Evolutionary conservation across 1,140 invertebrate species (phyloP).

Genomic region (Andrena cerasifolii): DNA sequence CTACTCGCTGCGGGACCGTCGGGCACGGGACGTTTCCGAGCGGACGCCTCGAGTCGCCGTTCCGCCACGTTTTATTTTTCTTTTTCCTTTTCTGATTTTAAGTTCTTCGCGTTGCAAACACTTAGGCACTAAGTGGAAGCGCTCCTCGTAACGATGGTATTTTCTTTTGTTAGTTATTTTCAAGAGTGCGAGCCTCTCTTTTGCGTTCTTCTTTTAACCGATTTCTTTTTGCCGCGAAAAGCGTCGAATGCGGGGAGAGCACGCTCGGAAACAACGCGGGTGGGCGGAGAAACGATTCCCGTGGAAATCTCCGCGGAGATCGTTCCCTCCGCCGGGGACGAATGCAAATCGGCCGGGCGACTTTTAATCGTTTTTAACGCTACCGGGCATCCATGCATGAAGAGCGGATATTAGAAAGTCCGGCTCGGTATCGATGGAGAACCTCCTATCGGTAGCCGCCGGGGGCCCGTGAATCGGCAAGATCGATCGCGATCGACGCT

Average conservation of each 20-base stretch:
- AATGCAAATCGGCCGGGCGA: constrained; percentile 21
- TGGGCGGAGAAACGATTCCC: neutral
- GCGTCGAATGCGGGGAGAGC: neutral
- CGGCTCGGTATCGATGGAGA: constrained; percentile 3
- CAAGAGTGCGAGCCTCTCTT: neutral
- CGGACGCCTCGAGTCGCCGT: too few species aligned
- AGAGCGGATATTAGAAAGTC: constrained; percentile 44
- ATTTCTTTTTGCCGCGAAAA: neutral
- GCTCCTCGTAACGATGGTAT: too few species aligned
- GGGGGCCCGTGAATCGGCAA: constrained; percentile 11
- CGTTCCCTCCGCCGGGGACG: neutral
- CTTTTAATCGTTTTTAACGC: constrained; percentile 40
- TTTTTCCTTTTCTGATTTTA: too few species aligned
- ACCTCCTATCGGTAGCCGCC: neutral
- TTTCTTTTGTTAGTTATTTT: too few species aligned
- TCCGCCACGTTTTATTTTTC: too few species aligned
- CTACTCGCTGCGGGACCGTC: neutral
- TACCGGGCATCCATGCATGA: constrained; percentile 30
- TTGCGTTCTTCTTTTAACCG: constrained; percentile 4
- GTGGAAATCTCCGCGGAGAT: neutral
- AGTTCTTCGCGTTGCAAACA: too few species aligned
- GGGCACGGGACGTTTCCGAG: too few species aligned
- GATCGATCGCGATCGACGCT: constrained; percentile 12
- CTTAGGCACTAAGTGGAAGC: too few species aligned
- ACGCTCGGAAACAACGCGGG: neutral